These are phyloP conservation scores for Casuarius casuarius DNA, from an alignment of 2,113 vertebrate species.

Conservation along the genomic window DNA sequence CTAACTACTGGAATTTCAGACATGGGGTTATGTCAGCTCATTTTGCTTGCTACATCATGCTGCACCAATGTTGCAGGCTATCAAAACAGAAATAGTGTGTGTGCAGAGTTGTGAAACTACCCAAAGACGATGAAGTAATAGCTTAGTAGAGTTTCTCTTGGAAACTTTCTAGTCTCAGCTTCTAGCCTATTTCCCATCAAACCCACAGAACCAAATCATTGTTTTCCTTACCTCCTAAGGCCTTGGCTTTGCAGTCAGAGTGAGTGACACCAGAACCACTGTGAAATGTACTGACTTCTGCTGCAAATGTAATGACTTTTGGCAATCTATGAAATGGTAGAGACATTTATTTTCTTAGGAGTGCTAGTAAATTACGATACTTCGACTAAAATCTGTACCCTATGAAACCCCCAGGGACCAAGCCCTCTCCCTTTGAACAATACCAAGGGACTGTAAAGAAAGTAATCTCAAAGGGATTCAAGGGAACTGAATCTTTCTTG, in stretches of 20 bases:
- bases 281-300: neutral
- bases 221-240: slow-evolving; percentile 13
- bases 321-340: neutral
- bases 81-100: neutral
- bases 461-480: neutral
- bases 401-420: neutral
- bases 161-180: neutral
- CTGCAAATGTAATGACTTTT: neutral
- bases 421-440: neutral
- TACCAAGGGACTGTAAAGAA: neutral
- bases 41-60: neutral
- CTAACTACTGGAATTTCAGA: neutral
- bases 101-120: neutral
- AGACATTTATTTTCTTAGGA: neutral
- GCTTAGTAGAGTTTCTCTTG: neutral
- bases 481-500: slow-evolving; percentile 18
- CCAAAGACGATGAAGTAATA: neutral
- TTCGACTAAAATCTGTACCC: neutral
- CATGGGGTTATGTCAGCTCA: neutral
- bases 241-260: neutral
- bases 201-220: neutral
- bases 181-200: neutral
- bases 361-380: neutral
- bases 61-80: neutral
- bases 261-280: neutral